A percentile compares a stretch with the other conserved stretches of the same genome.
These are phyloP conservation scores for Gasterosteus nipponicus DNA, from an alignment of 2,113 vertebrate genomes.

Conservation along the genomic window DNA sequence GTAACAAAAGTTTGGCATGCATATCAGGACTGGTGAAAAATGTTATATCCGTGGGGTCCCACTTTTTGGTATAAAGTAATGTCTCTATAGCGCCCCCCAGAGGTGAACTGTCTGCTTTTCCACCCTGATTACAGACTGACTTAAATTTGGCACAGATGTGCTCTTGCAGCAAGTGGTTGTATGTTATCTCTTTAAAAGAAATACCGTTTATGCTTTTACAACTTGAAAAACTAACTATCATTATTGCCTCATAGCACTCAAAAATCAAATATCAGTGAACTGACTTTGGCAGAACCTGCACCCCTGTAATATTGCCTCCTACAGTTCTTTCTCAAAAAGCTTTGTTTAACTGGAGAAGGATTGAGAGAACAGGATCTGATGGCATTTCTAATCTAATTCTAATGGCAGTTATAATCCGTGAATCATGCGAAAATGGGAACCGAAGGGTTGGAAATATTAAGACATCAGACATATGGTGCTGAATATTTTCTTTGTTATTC, in stretches of 20 bases:
- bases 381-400: constrained; percentile 51
- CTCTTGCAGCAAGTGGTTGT: background rate
- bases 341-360: constrained; percentile 45
- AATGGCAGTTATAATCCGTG: constrained; percentile 56
- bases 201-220: background rate
- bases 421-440: constrained; percentile 64
- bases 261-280: constrained; percentile 9
- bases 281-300: constrained; percentile 13
- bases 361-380: constrained; percentile 60
- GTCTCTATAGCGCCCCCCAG: too few species aligned
- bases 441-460: constrained; percentile 71
- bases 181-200: constrained; percentile 9
- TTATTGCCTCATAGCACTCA: background rate
- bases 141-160: too few species aligned
- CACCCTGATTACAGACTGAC: too few species aligned
- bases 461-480: constrained; percentile 67
- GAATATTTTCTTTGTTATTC: constrained; percentile 78
- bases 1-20: too few species aligned
- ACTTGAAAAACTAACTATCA: background rate
- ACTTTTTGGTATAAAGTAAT: too few species aligned
- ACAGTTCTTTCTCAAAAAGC: constrained; percentile 32
- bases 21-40: too few species aligned
- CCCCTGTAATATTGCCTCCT: constrained; percentile 38
- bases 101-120: too few species aligned
- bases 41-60: too few species aligned